Evolutionary conservation across 2,113 vertebrate species (phyloP).

Genomic region (Danionella cerebrum): DNA sequence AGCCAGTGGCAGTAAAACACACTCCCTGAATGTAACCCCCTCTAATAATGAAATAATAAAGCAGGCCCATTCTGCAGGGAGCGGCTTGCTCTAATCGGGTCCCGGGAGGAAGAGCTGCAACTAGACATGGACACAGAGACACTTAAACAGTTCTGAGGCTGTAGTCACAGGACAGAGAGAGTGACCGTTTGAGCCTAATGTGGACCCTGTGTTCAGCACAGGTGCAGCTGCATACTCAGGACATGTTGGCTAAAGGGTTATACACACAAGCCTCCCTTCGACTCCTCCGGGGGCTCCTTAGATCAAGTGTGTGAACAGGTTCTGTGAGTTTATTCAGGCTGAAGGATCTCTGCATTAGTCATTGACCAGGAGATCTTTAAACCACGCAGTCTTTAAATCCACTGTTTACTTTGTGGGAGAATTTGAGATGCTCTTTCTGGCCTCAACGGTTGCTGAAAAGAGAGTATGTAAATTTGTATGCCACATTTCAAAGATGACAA

Average conservation of each 20-base stretch:
- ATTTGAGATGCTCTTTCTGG: background rate
- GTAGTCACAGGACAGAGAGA: constrained; percentile 10
- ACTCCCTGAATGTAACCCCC: constrained; percentile 59
- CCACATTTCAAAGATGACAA: constrained; percentile 21
- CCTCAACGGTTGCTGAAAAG: constrained; percentile 14
- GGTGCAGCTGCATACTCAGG: constrained; percentile 53
- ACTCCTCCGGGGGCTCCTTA: constrained; percentile 15
- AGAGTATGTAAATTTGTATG: constrained; percentile 34
- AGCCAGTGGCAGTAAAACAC: constrained; percentile 71
- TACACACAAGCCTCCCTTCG: background rate
- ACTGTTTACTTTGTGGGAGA: background rate
- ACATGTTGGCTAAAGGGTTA: background rate
- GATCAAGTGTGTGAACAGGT: constrained; percentile 30
- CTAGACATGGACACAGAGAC: constrained; percentile 34
- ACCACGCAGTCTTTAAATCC: background rate
- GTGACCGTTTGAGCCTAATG: constrained; percentile 25
- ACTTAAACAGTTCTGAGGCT: constrained; percentile 52
- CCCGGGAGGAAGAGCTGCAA: constrained; percentile 48
- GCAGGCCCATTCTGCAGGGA: constrained; percentile 55
- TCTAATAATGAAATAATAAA: constrained; percentile 68
- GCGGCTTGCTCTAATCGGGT: constrained; percentile 55
- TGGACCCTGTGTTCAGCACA: constrained; percentile 41
- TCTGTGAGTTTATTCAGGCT: constrained; percentile 24
- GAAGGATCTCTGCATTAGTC: constrained; percentile 11
- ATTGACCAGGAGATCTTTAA: constrained; percentile 14